Evolutionary conservation across 2,797 vertebrate species (phyloP).

Genomic region (Spondyliosoma cantharus): DNA sequence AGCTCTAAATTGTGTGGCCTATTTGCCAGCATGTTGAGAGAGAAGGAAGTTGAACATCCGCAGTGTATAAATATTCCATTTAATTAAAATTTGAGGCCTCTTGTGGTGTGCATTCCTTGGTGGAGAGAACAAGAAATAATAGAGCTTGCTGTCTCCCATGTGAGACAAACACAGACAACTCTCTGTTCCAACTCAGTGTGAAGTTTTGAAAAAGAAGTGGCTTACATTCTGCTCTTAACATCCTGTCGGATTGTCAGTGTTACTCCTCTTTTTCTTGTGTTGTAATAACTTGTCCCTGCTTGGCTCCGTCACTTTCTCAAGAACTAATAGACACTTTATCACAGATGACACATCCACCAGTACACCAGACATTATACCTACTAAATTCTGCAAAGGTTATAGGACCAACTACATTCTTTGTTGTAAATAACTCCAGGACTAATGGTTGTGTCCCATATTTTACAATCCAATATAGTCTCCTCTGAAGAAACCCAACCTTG

Average conservation of each 20-base stretch:
- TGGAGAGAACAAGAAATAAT: constrained; percentile 57
- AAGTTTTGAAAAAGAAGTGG: constrained; percentile 54
- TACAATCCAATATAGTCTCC: constrained; percentile 2
- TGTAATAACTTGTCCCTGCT: constrained; percentile 26
- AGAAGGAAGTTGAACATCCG: constrained; percentile 67
- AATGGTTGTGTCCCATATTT: constrained; percentile 47
- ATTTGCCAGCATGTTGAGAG: constrained; percentile 77
- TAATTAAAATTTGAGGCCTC: constrained; percentile 80
- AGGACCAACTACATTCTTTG: constrained; percentile 9
- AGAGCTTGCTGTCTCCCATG: constrained; percentile 64
- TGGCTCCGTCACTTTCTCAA: constrained; percentile 26
- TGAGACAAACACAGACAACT: constrained; percentile 65
- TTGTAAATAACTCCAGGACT: constrained; percentile 41
- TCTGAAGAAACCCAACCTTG: constrained; percentile 30
- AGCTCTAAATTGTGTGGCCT: constrained; percentile 76
- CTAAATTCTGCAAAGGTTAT: constrained; percentile 38
- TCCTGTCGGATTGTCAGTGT: constrained; percentile 22
- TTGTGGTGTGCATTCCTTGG: constrained; percentile 64
- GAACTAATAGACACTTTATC: constrained; percentile 31
- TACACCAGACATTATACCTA: constrained; percentile 15
- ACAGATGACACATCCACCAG: constrained; percentile 27
- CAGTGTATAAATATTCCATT: constrained; percentile 74
- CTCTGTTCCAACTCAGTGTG: constrained; percentile 53
- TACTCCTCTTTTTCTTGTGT: constrained; percentile 21
- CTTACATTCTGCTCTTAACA: constrained; percentile 34